Evolutionary conservation across 2,888 invertebrate species (phyloP).

Genomic region (Athrips mouffetella): DNA sequence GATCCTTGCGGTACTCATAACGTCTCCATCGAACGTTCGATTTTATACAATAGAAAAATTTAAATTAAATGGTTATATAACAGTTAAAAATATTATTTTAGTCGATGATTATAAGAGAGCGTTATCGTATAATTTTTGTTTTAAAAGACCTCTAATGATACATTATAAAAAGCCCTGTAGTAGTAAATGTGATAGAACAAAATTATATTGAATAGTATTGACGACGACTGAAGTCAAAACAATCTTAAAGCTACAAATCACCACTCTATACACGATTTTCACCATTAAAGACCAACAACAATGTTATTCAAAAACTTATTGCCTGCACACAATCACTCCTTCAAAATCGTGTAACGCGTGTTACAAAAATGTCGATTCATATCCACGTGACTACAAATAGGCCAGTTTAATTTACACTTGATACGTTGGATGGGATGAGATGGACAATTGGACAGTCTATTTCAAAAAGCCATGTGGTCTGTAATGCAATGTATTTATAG

Average conservation of each 20-base stretch:
- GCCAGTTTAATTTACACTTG: conserved; percentile 10
- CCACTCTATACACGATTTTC: conserved; percentile 15
- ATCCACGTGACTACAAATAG: conserved; percentile 5
- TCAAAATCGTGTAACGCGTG: conserved; percentile 29
- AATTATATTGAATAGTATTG: background rate
- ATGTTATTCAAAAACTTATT: background rate
- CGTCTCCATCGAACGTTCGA: background rate
- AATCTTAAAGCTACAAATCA: conserved; percentile 15
- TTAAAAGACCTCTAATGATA: background rate
- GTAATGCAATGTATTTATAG: background rate
- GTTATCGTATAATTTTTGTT: background rate
- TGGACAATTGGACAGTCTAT: background rate
- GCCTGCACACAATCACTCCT: background rate
- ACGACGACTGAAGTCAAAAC: conserved; percentile 8
- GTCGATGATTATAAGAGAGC: background rate
- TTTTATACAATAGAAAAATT: background rate
- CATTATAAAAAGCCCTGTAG: conserved; percentile 7
- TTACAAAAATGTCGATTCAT: background rate
- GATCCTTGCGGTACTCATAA: background rate
- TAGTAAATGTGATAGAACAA: background rate
- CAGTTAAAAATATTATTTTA: background rate
- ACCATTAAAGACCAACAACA: conserved; percentile 5
- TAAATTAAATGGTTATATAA: background rate
- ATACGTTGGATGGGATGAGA: background rate
- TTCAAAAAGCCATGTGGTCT: background rate